Evolutionary conservation across 1,140 invertebrate genomes (phyloP), one percentile per base, ranked within the genome.

Genomic region (Hermatobates lingyangjiaoensis): DNA sequence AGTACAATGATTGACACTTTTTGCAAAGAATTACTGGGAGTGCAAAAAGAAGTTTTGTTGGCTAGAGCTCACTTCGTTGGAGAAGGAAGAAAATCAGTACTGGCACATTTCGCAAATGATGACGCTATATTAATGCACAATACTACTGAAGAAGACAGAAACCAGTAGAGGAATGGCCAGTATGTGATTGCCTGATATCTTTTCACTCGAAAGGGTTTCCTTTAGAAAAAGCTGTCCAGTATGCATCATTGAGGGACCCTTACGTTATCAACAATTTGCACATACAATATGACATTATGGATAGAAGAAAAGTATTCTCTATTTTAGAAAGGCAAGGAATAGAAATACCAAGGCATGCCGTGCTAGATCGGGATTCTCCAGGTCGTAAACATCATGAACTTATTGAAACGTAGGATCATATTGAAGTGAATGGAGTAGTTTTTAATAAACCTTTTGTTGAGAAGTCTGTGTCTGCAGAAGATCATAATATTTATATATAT

Each of bases 401-500:
- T 27, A 81, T 94, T 18, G 95, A 99, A 66, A 89, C 84, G 2
- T 94, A 98, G 64, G 96, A 99, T 71, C 89, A 96, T 60, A 93
- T 99, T 10, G 95, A 98, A 70, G 89, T 99, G 4, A 94, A 97
- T 66, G 93, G 93, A 3, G 79, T 91, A 21, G 80, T 87, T 2
- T 98, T 98, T 62, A 95, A 96, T 63, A 98, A 98, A 65, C 96
- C 96, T 0, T 99, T 99, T 72, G 96, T 99, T 0, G 96, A 99
- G 67, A 98, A 98, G 65, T 93, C 93, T 0, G 79, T 93, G 34
- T 95, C 89, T 21, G 96, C 96, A 0, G 96, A 99, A 71, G 94
- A 99, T 71, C 96, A 99, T 67, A 99, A 99, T 66, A 96, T 99
- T 62, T 97, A 97, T 65, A 99, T 99, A 60, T 99, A 99, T 68